A percentile compares a stretch with the other conserved stretches of the same genome.
phyloP scores from a whole-genome alignment of 2,797 vertebrate species.

The Simalia tracyae region DNA sequence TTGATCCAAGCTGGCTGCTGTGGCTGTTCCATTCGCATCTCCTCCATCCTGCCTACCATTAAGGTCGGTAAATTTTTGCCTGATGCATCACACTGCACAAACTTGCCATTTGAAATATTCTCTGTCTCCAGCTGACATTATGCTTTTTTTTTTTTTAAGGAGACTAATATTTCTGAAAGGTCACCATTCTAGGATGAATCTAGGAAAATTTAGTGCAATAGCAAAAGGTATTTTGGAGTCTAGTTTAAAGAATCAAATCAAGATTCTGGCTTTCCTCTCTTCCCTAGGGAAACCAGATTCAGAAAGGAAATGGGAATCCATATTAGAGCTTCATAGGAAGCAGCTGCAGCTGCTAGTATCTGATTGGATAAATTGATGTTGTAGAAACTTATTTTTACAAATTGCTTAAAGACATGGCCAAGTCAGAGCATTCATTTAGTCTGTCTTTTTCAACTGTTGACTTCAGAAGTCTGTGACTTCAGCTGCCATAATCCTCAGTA shows the following conservation, averaged over 20 bases:
- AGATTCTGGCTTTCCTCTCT: not conserved
- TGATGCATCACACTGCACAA: not conserved
- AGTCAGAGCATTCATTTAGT: not conserved
- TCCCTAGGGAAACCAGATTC: not conserved
- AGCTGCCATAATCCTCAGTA: not conserved
- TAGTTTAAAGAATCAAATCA: not conserved
- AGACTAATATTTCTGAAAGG: constrained; percentile 29
- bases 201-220: not conserved
- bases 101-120: constrained; percentile 28
- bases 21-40: not conserved
- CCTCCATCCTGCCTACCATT: not conserved
- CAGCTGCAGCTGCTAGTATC: not conserved
- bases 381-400: not conserved
- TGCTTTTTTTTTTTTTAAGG: not conserved
- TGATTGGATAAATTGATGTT: not conserved
- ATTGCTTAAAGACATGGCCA: not conserved
- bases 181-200: constrained; percentile 2
- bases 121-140: constrained; percentile 8
- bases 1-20: not conserved
- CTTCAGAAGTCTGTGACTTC: not conserved
- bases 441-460: not conserved
- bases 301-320: not conserved
- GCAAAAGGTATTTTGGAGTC: not conserved
- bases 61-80: not conserved
- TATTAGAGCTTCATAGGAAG: not conserved